Percentiles rank a stretch among this genome's conserved stretches.
Conservation (phyloP, 2,113 vertebrate genomes). For the Bos indicus region DNA sequence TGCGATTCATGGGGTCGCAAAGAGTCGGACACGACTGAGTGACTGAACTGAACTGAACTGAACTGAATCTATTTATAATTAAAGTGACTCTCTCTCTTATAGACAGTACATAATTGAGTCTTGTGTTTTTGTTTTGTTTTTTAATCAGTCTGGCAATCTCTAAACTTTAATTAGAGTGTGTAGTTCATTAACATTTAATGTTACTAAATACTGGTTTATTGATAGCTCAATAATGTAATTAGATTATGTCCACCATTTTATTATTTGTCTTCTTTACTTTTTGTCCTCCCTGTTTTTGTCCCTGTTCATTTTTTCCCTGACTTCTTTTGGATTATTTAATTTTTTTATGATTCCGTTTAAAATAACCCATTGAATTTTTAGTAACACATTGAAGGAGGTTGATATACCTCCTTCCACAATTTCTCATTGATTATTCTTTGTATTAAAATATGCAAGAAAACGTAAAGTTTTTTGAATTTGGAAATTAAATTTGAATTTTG, state of each 20-base stretch:
- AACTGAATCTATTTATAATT: neutral
- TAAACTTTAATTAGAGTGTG: neutral
- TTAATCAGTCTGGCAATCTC: neutral
- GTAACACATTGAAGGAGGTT: neutral
- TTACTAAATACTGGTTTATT: neutral
- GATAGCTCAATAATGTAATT: neutral
- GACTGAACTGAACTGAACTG: no score
- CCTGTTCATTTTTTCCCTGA: neutral
- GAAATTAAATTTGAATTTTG: neutral
- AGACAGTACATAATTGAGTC: neutral
- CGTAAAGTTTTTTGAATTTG: neutral
- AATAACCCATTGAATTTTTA: neutral
- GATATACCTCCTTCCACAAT: neutral
- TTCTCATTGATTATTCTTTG: neutral
- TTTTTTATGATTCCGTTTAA: neutral
- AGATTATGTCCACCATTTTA: neutral
- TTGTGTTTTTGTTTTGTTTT: neutral
- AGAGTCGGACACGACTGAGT: no score
- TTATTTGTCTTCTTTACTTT: neutral
- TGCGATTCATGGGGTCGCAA: no score
- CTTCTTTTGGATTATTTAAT: neutral
- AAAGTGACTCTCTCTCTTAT: neutral
- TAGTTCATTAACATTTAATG: neutral
- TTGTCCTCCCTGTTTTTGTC: neutral
- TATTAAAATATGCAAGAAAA: neutral